Evolutionary conservation across 2,797 vertebrate genomes (phyloP).

Genomic region (Emys orbicularis): DNA sequence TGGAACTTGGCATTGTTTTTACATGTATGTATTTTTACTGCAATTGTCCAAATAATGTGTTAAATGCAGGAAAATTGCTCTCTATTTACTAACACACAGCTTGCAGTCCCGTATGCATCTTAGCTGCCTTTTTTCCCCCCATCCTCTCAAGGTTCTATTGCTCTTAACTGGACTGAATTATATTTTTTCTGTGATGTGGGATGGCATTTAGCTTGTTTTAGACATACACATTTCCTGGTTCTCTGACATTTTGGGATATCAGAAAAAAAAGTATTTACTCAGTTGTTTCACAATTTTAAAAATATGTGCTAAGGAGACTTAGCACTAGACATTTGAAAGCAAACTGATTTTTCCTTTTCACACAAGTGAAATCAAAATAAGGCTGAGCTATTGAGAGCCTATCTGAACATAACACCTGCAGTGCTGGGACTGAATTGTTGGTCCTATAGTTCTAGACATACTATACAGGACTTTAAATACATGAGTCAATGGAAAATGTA

Average conservation of each 20-base stretch:
- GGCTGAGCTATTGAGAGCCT: neutral
- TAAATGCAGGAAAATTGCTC: constrained; percentile 8
- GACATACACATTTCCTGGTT: neutral
- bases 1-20: neutral
- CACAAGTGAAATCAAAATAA: neutral
- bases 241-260: neutral
- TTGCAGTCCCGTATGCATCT: neutral
- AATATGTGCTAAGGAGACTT: neutral
- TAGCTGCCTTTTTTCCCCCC: neutral
- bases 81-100: neutral
- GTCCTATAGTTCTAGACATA: neutral
- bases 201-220: neutral
- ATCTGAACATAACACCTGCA: neutral
- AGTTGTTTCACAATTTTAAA: neutral
- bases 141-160: neutral
- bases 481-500: neutral
- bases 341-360: neutral
- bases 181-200: neutral
- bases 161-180: neutral
- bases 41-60: constrained; percentile 23
- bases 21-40: constrained; percentile 6
- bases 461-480: neutral
- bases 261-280: neutral
- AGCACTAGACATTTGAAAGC: neutral
- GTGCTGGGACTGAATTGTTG: neutral